Conservation (phyloP, 2,113 vertebrate species). For the Tragelaphus strepsiceros region DNA sequence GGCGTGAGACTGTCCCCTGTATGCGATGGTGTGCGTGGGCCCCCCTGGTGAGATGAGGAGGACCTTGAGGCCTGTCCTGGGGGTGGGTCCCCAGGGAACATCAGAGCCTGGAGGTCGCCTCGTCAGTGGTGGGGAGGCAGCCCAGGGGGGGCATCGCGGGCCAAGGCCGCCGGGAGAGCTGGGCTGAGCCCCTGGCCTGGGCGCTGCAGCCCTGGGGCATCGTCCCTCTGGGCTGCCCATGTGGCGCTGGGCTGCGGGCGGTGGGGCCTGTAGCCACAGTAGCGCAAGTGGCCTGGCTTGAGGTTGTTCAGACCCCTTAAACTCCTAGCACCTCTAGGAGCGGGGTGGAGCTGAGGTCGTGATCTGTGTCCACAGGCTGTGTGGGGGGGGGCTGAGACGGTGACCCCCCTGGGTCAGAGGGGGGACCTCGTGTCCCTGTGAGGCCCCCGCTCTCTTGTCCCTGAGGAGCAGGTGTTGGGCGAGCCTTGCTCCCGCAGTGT, state of each 20-base stretch:
- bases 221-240: not conserved
- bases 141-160: not conserved
- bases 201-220: not conserved
- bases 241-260: not conserved
- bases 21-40: not conserved
- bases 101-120: not conserved
- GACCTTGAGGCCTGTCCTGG: not conserved
- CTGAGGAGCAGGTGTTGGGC: not conserved
- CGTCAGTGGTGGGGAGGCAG: not conserved
- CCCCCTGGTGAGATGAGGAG: not conserved
- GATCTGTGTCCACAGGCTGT: not conserved
- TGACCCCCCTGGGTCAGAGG: not conserved
- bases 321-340: not conserved
- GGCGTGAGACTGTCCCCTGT: not conserved
- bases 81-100: not conserved
- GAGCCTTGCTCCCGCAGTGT: constrained; percentile 39
- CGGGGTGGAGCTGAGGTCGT: not conserved
- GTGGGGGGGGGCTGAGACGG: not conserved
- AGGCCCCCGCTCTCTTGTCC: not conserved
- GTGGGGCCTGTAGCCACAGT: not conserved
- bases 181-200: not conserved
- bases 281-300: not conserved
- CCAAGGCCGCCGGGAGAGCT: not conserved
- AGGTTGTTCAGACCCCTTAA: not conserved
- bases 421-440: not conserved